Percentiles rank a stretch among this genome's conserved stretches.
phyloP scores from a whole-genome alignment of 1,140 invertebrate species.

The Macrocentrus cingulum region DNA sequence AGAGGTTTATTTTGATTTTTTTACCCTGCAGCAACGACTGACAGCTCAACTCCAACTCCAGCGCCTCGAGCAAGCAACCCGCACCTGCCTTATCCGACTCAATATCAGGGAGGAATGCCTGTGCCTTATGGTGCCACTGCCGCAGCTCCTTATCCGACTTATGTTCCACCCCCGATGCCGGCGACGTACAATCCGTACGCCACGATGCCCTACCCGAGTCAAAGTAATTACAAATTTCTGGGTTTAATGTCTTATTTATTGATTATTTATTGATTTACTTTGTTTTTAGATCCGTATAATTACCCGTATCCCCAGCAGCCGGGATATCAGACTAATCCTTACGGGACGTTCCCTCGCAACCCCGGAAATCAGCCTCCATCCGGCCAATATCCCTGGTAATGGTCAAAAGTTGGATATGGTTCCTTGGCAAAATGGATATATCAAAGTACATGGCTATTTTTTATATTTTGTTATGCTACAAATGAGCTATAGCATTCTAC shows the following conservation, averaged over 20 bases:
- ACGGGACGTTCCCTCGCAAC: slow-evolving; percentile 56
- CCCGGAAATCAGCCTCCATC: slow-evolving; percentile 49
- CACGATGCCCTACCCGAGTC: slow-evolving; percentile 72
- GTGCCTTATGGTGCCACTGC: slow-evolving; percentile 70
- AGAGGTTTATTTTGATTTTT: background rate
- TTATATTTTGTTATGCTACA: too few relatives aligned
- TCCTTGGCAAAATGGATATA: too few relatives aligned
- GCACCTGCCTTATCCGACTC: slow-evolving; percentile 66
- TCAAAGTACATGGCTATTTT: too few relatives aligned
- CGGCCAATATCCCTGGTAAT: slow-evolving; percentile 48
- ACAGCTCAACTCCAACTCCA: slow-evolving; percentile 41
- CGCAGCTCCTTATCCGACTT: slow-evolving; percentile 70
- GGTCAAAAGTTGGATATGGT: background rate
- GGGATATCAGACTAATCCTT: slow-evolving; percentile 32
- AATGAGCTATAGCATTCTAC: too few relatives aligned
- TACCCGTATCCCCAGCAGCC: slow-evolving; percentile 9
- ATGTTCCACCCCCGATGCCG: slow-evolving; percentile 75
- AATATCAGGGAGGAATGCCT: slow-evolving; percentile 71
- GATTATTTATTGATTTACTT: slow-evolving; percentile 12
- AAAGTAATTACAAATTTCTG: slow-evolving; percentile 40
- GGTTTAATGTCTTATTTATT: background rate
- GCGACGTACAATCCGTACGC: slow-evolving; percentile 84
- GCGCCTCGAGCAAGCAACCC: slow-evolving; percentile 41
- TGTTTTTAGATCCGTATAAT: slow-evolving; percentile 42
- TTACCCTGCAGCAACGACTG: slow-evolving; percentile 29